These are phyloP conservation scores for Lutjanus erythropterus DNA, from an alignment of 2,113 vertebrate genomes.

Conservation along the genomic window DNA sequence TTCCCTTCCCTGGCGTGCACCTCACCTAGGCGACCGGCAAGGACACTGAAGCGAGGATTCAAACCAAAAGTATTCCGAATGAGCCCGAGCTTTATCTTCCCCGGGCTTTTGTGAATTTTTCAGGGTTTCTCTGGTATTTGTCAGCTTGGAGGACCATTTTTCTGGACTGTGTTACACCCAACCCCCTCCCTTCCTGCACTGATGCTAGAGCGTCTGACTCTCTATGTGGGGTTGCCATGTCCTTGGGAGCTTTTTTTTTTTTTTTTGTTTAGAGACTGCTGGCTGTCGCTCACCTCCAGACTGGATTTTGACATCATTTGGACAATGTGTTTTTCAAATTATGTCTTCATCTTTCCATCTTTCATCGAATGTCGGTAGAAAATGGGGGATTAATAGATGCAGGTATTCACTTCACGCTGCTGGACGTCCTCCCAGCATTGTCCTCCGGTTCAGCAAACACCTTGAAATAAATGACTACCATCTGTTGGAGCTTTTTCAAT, in stretches of 20 bases:
- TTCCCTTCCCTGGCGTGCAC: conserved; percentile 5
- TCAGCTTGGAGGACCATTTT: conserved; percentile 30
- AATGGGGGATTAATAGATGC: conserved; percentile 48
- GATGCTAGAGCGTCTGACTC: conserved; percentile 40
- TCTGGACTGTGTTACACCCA: conserved; percentile 21
- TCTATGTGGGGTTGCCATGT: background rate
- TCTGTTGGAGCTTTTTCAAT: conserved; percentile 68
- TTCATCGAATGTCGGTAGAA: conserved; percentile 1
- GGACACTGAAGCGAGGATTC: conserved; percentile 20
- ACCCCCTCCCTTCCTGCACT: background rate
- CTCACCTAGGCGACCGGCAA: conserved; percentile 3
- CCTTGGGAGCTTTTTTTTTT: no score
- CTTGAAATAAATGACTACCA: conserved; percentile 78
- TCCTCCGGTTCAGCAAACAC: conserved; percentile 69
- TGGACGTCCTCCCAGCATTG: conserved; percentile 73
- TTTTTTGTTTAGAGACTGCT: conserved; percentile 6
- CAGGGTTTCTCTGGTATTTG: conserved; percentile 56
- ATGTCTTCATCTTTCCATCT: conserved; percentile 12
- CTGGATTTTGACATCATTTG: conserved; percentile 1
- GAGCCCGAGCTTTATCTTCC: conserved; percentile 20
- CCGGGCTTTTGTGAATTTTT: conserved; percentile 32
- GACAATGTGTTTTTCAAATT: conserved; percentile 26
- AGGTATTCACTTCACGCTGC: conserved; percentile 52
- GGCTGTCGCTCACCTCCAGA: background rate
- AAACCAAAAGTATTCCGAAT: conserved; percentile 13